These are phyloP conservation scores for Diorhabda carinulata DNA, from an alignment of 1,140 invertebrate genomes.

Conservation along the genomic window DNA sequence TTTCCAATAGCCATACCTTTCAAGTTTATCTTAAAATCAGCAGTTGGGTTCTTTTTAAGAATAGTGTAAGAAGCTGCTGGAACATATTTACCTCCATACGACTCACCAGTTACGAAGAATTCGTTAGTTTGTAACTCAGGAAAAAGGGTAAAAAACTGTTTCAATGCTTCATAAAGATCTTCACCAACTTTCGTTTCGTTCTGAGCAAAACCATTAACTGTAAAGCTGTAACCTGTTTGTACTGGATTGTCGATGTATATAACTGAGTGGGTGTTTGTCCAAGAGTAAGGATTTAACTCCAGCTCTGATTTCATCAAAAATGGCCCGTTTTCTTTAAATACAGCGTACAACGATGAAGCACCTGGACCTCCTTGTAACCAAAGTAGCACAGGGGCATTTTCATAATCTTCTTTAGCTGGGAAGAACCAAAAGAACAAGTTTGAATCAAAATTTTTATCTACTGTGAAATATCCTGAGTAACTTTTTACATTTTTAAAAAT, in stretches of 20 bases:
- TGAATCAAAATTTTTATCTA: slow-evolving; percentile 60
- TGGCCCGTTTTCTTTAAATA: slow-evolving; percentile 69
- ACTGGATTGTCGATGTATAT: slow-evolving; percentile 85
- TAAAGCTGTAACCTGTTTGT: slow-evolving; percentile 73
- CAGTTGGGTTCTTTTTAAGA: slow-evolving; percentile 60
- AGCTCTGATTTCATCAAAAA: slow-evolving; percentile 50
- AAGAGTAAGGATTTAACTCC: slow-evolving; percentile 55
- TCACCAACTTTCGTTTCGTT: slow-evolving; percentile 63
- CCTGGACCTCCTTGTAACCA: slow-evolving; percentile 78
- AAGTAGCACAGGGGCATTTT: slow-evolving; percentile 60
- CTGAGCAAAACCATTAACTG: slow-evolving; percentile 59
- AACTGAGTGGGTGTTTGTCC: slow-evolving; percentile 58
- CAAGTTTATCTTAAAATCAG: slow-evolving; percentile 61
- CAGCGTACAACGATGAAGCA: slow-evolving; percentile 62
- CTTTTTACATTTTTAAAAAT: slow-evolving; percentile 34
- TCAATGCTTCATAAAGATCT: slow-evolving; percentile 61
- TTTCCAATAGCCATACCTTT: slow-evolving; percentile 79
- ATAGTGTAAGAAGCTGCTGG: slow-evolving; percentile 73
- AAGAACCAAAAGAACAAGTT: slow-evolving; percentile 80
- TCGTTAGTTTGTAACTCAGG: slow-evolving; percentile 62
- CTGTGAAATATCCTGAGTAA: slow-evolving; percentile 69
- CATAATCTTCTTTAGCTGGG: slow-evolving; percentile 52
- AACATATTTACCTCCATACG: slow-evolving; percentile 80
- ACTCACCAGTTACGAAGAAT: slow-evolving; percentile 78
- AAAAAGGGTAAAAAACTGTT: slow-evolving; percentile 70